A percentile compares a stretch with the other conserved stretches of the same genome.
Evolutionary conservation across 2,797 vertebrate genomes (phyloP).

Genomic region (Lepidocolaptes lacrymiger): DNA sequence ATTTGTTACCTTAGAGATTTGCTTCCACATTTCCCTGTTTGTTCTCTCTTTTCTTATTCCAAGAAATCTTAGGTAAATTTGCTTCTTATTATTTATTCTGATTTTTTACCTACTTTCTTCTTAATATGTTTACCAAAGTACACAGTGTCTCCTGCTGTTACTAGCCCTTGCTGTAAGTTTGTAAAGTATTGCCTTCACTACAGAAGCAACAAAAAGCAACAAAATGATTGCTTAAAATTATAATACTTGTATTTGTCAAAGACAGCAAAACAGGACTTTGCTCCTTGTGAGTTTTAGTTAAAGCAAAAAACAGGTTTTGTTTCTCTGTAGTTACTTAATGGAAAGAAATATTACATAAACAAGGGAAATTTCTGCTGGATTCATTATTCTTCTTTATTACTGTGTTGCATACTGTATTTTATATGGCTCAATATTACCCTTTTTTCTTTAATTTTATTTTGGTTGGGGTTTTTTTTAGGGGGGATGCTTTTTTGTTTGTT

Average conservation of each 20-base stretch:
- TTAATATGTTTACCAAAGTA: background rate
- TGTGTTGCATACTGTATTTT: background rate
- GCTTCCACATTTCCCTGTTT: background rate
- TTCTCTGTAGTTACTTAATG: background rate
- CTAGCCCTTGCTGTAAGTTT: background rate
- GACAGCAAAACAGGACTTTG: background rate
- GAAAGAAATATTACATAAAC: background rate
- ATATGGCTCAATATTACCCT: background rate
- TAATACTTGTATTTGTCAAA: background rate
- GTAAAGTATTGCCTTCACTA: background rate
- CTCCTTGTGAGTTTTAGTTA: background rate
- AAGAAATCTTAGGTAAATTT: background rate
- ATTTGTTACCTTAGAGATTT: background rate
- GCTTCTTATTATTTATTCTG: background rate
- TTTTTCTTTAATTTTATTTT: background rate
- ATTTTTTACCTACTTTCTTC: background rate
- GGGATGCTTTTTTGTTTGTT: background rate
- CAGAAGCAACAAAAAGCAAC: background rate
- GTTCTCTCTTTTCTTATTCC: background rate
- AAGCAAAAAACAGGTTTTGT: background rate
- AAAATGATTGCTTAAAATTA: background rate
- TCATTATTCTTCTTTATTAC: background rate
- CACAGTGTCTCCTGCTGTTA: background rate
- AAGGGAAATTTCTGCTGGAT: background rate
- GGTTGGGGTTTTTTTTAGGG: background rate